These are phyloP conservation scores for Pinctada fucata DNA, from an alignment of 2,888 invertebrate species.

Conservation along the genomic window DNA sequence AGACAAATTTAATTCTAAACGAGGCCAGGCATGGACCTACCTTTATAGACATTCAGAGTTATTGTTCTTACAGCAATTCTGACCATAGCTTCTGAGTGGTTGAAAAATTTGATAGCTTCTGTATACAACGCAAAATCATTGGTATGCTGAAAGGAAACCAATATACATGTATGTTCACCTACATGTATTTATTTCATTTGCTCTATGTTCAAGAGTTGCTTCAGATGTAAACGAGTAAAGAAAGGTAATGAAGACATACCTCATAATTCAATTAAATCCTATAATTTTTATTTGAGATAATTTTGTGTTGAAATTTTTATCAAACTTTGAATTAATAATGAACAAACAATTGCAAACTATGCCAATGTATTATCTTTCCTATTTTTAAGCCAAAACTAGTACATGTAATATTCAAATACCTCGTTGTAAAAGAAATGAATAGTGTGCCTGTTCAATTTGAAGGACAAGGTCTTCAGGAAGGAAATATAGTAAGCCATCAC, in stretches of 20 bases:
- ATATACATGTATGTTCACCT: background rate
- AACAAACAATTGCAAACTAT: background rate
- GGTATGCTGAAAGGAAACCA: conserved; percentile 80
- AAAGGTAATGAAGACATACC: too few relatives aligned
- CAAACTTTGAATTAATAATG: too few relatives aligned
- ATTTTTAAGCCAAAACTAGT: too few relatives aligned
- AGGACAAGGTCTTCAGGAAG: conserved; percentile 97
- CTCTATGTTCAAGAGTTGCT: too few relatives aligned
- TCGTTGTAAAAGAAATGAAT: conserved; percentile 99
- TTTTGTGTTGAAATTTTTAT: too few relatives aligned
- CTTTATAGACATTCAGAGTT: conserved; percentile 94
- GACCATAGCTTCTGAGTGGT: conserved; percentile 99
- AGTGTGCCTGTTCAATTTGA: conserved; percentile 97
- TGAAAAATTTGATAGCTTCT: conserved; percentile 99
- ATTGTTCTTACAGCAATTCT: conserved; percentile 98
- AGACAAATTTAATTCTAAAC: too few relatives aligned
- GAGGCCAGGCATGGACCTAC: conserved; percentile 57
- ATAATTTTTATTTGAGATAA: background rate
- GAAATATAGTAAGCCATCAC: conserved; percentile 99
- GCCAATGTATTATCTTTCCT: too few relatives aligned
- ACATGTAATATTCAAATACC: conserved; percentile 76
- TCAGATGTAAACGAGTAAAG: too few relatives aligned
- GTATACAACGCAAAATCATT: conserved; percentile 99
- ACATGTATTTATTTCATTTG: too few relatives aligned
- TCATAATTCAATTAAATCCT: too few relatives aligned